phyloP scores from a whole-genome alignment of 1,140 invertebrate genomes.

The Sinella curviseta region DNA sequence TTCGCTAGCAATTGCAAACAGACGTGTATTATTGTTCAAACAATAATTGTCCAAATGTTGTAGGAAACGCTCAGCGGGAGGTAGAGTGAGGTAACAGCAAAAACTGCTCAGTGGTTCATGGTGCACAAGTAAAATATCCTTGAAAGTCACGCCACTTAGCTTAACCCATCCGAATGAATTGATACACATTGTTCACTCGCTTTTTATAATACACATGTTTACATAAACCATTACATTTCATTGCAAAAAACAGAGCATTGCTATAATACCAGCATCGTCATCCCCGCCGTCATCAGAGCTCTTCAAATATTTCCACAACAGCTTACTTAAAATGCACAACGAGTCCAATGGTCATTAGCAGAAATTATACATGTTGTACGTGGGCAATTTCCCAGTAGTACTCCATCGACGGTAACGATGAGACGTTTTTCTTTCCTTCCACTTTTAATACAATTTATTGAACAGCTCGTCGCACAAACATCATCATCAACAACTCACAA shows the following conservation, averaged over 20 bases:
- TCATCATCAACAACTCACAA: conserved; percentile 1
- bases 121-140: background rate
- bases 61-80: too few species aligned
- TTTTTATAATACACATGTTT: background rate
- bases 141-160: background rate
- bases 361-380: background rate
- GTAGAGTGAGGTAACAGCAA: too few species aligned
- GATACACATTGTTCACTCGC: background rate
- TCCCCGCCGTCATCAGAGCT: background rate
- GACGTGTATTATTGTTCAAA: too few species aligned
- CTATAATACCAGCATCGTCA: too few species aligned
- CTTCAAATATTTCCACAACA: background rate
- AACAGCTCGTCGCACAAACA: background rate
- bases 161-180: background rate
- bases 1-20: too few species aligned
- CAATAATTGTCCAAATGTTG: too few species aligned
- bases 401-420: background rate
- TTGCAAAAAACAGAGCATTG: background rate
- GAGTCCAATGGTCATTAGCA: background rate
- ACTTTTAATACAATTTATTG: conserved; percentile 12
- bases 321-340: background rate
- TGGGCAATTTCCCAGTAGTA: background rate
- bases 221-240: background rate
- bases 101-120: too few species aligned
- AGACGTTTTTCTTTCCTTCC: background rate